Base-by-base conservation (phyloP, 2,113 vertebrate genomes). In the Tupaia tana region DNA sequence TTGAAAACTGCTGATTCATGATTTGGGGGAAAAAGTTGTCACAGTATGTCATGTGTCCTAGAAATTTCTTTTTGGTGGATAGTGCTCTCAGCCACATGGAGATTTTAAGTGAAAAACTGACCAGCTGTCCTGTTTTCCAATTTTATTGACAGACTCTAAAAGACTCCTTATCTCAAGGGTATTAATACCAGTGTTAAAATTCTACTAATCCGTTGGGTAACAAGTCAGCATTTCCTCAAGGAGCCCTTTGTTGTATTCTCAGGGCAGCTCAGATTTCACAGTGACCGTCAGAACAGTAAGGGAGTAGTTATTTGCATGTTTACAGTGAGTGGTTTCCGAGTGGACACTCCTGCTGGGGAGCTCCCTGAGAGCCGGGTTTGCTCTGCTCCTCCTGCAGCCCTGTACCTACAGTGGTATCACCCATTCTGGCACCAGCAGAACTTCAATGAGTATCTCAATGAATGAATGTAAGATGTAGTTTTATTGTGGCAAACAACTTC, bases 141-240 rank as follows among this genome's bases (percentile, higher is more conserved):
- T 74, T 89, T 81, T 90, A 64, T 34, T 93, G 89, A 83, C 5
- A 64, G 64, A 89, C 22, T 83, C 93, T 56, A 67, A 67, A 64
- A 90, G 54, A n/a, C 22, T 78, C 31, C 22, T 34, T 81, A 89
- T 56, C 31, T 89, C 64, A 71, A 95, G 61, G 27, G n/a, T 81
- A 90, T 83, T 70, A 77, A 83, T 34, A 90, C 14, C 67, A 67
- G 29, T 73, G 59, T 88, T 88, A 75, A 96, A 90, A 95, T 88
- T 74, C 61, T 22, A 56, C 82, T 61, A 91, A 90, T 93, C 82
- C 78, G 70, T 66, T 86, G 54, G 94, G 10, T 77, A 90, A 82
- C 11, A 93, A 77, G 96, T 90, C 90, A 90, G 54, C 69, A 89
- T 82, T 95, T 96, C 86, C 82, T 75, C 43, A 61, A 78, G 74